phyloP scores from a whole-genome alignment of 2,888 invertebrate species.

The Acrocera orbiculus region DNA sequence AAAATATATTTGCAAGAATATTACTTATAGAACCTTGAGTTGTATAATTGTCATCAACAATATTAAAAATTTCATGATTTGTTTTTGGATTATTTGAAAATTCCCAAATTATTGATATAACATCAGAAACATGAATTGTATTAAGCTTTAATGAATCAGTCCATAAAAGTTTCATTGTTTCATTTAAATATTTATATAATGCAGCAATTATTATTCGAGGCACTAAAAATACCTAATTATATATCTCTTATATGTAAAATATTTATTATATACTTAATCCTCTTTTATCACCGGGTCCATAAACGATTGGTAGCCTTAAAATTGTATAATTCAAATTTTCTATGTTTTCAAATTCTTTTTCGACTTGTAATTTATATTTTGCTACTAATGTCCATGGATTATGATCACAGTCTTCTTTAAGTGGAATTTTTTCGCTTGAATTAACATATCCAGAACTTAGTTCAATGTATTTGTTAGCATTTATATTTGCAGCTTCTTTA shows the following conservation, averaged over 20 bases:
- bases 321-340: conserved; percentile 55
- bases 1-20: conserved; percentile 63
- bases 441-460: conserved; percentile 69
- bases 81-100: conserved; percentile 38
- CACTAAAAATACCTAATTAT: conserved; percentile 34
- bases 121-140: conserved; percentile 72
- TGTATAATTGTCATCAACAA: conserved; percentile 67
- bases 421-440: conserved; percentile 58
- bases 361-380: conserved; percentile 68
- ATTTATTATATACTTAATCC: conserved; percentile 50
- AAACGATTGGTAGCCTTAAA: conserved; percentile 68
- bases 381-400: conserved; percentile 77
- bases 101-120: conserved; percentile 67
- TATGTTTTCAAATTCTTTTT: conserved; percentile 52
- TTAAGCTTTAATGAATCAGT: conserved; percentile 66
- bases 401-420: conserved; percentile 54
- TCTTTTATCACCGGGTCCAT: conserved; percentile 66
- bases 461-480: conserved; percentile 58
- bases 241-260: background rate
- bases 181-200: conserved; percentile 71
- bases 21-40: conserved; percentile 73
- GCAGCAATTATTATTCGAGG: conserved; percentile 74
- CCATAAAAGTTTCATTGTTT: conserved; percentile 87
- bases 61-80: conserved; percentile 50
- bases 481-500: conserved; percentile 48